Percentiles rank a stretch among this genome's conserved stretches.
Conservation (phyloP, 2,797 vertebrate species). For the Euphonia xanthogaster region DNA sequence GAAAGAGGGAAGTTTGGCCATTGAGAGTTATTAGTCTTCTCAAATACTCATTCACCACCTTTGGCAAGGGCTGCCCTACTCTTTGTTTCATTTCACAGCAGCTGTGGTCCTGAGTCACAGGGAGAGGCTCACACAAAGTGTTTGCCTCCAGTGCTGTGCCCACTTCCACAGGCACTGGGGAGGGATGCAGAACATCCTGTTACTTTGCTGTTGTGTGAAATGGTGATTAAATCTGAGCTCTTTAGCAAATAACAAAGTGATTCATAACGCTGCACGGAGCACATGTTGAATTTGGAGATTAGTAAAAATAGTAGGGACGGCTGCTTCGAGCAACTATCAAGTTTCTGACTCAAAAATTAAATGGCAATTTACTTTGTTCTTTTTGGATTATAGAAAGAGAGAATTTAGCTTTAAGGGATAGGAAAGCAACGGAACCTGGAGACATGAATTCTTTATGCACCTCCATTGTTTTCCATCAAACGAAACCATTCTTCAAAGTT, state of each 20-base stretch:
- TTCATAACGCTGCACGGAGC: background rate
- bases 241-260: slow-evolving; percentile 46
- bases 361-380: background rate
- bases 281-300: background rate
- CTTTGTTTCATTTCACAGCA: background rate
- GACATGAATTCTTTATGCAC: background rate
- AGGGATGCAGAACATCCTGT: slow-evolving; percentile 8
- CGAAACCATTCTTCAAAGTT: background rate
- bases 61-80: background rate
- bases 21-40: background rate
- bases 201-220: slow-evolving; percentile 1
- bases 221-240: slow-evolving; percentile 43
- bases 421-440: background rate
- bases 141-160: background rate
- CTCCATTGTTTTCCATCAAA: background rate
- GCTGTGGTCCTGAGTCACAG: background rate
- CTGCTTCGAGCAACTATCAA: slow-evolving; percentile 11
- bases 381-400: background rate
- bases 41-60: background rate
- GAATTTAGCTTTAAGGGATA: background rate
- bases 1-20: background rate
- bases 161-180: background rate
- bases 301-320: slow-evolving; percentile 18
- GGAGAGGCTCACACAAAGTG: background rate
- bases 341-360: background rate